Evolutionary conservation across 2,113 vertebrate species (phyloP).

Genomic region (Deroptyus accipitrinus): DNA sequence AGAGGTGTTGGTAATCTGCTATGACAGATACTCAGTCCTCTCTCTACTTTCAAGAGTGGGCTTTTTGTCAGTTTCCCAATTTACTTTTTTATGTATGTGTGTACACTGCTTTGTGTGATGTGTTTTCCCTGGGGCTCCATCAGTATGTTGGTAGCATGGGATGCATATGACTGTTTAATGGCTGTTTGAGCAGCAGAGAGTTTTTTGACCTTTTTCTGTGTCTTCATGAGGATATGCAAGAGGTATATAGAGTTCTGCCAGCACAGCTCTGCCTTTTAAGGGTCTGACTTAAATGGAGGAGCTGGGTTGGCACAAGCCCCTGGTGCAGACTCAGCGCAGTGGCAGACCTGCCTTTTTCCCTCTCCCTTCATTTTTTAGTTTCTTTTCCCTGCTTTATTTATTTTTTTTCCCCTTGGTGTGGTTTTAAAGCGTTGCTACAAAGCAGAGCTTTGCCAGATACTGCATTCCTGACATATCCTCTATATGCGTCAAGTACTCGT

Average conservation of each 20-base stretch:
- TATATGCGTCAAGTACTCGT: not conserved
- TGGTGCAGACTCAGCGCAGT: not conserved
- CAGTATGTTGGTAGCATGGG: not conserved
- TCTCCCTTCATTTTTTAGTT: not conserved
- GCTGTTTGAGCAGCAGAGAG: not conserved
- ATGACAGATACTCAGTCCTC: not conserved
- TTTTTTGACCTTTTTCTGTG: constrained; percentile 10
- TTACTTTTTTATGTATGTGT: not conserved
- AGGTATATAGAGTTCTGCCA: not conserved
- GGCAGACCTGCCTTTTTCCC: not conserved
- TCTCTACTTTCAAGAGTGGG: not conserved
- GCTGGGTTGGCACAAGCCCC: constrained; percentile 18
- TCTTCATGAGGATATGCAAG: constrained; percentile 28
- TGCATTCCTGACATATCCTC: not conserved
- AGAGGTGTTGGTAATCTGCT: constrained; percentile 5
- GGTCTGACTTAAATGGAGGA: constrained; percentile 44
- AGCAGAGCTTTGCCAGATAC: not conserved
- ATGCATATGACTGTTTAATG: not conserved
- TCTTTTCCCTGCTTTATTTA: accelerated
- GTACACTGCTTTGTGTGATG: not conserved
- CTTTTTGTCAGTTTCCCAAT: not conserved
- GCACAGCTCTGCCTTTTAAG: constrained; percentile 57
- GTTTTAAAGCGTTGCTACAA: not conserved
- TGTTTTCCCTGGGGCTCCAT: not conserved
- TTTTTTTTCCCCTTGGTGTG: not conserved